Base-by-base conservation (phyloP, 2,797 vertebrate genomes). In the Anabacerthia variegaticeps region DNA sequence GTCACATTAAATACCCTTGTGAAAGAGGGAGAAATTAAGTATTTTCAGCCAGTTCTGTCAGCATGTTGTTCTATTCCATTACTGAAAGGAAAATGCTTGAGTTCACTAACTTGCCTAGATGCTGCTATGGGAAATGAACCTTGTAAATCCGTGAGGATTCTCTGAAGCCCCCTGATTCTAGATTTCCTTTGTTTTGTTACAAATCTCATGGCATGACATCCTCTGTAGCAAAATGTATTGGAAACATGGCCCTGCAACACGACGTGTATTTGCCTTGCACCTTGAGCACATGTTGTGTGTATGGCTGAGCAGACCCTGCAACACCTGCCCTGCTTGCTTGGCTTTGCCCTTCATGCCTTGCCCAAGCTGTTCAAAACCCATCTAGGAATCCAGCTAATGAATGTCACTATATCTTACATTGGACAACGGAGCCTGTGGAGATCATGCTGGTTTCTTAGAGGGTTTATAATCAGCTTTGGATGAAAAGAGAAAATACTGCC, bases 361-460 rank as follows among this genome's bases (percentile, higher is more conserved):
- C 43, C 46, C 32, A 14, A 18, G 24, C 62, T 22, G 37, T 24
- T 20, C 58, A 22, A 78, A 30, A 15, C 11, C 19, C 36, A 3
- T 5, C 1, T 2, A 4, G 14, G 27, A 37, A 61, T 41, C 12
- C 37, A 34, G 27, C 14, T 43, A 37, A 61, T 10, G 17, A 69
- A 32, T 52, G 26, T 16, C 7, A 3, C 28, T n/a, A 0, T 14
- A 1, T 56, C 52, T 28, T 21, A 4, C 6, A 8, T 0, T 37
- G 74, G 43, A 7, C 41, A 61, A 1, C 7, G 8, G 36, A 71
- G 30, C 17, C 56, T 51, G 24, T 59, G 26, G 48, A 56, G 51
- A 19, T 71, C 32, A 7, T 66, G 21, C 32, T 71, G 61, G 2
- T 58, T 62, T 84, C 58, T 68, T 46, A 18, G n/a, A 55, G 19